Conservation (phyloP, 2,888 invertebrate genomes). For the Lypha dubia region DNA sequence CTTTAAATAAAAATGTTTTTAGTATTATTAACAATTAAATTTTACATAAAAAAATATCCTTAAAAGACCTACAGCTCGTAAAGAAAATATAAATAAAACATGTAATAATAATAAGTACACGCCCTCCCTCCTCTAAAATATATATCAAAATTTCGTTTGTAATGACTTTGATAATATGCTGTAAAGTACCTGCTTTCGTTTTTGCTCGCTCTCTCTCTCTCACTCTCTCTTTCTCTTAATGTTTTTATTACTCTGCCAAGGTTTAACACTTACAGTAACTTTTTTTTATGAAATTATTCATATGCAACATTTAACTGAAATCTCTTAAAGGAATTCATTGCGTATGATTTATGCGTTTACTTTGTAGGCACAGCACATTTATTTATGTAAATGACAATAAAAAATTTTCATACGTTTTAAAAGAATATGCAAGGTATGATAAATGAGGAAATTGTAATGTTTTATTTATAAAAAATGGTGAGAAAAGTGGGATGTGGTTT, state of each 20-base stretch:
- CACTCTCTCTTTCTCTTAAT: neutral
- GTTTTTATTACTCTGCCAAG: neutral
- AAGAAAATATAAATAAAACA: too few relatives aligned
- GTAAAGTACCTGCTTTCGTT: constrained; percentile 1
- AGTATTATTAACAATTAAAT: too few relatives aligned
- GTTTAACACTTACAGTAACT: constrained; percentile 1
- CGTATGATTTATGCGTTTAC: constrained; percentile 40
- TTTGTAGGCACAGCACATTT: neutral
- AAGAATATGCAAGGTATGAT: neutral
- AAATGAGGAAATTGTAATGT: neutral
- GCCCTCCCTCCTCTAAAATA: neutral
- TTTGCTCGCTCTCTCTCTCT: neutral
- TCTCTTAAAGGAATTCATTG: constrained; percentile 17
- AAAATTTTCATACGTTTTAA: constrained; percentile 14
- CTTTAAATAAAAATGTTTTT: too few relatives aligned
- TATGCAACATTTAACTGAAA: constrained; percentile 22
- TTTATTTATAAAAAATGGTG: neutral
- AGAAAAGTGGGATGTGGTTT: neutral
- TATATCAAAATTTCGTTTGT: constrained; percentile 1
- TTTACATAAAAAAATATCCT: too few relatives aligned
- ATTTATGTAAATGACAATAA: constrained; percentile 27
- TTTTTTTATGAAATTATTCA: constrained; percentile 2
- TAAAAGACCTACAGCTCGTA: neutral
- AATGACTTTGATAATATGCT: neutral
- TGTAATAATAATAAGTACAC: neutral